Base-by-base conservation (phyloP, 2,888 invertebrate species). In the Acronicta psi region DNA sequence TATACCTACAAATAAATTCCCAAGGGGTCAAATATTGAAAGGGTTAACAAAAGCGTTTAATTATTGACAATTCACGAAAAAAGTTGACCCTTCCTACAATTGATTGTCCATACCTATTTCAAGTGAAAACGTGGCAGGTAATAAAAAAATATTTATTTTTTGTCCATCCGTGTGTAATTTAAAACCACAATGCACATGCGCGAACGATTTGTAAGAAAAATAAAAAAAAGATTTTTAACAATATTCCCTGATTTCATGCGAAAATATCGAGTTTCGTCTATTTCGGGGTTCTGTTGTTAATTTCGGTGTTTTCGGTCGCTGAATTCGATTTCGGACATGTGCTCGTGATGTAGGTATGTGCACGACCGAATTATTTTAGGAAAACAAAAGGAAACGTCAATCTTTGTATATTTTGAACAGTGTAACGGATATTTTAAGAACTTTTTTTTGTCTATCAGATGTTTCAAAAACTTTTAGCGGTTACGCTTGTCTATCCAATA, bases 251-350 rank as follows among this genome's bases (percentile, higher is more conserved):
- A 88, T 90, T 91, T 86, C 79, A 82, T 85, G 88, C 91, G 86
- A 89, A 93, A 92, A 92, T 93, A 93, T 93, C 93, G 84, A 65
- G 79, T 93, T 92, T 88, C 93, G 79, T 75, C 73, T 72, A 82
- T 82, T 83, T 62, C 40, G 50, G 56, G 59, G 55, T 49, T 58
- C 18, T 37, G 47, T 69, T 72, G 75, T 69, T 73, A 73, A 76
- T 70, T 77, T 76, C 74, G 75, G 64, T 66, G 80, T 87, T 87
- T 87, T 86, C 84, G 86, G 87, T 79, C 81, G 83, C 79, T 73
- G 81, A 81, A 80, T 86, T 78, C 76, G 73, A 84, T 88, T 87
- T 80, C 77, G 79, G 81, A 86, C 93, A 93, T 88, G 87, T 93
- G 93, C 83, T 89, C 68, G 73, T 91, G 87, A 89, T 86, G 77